Evolutionary conservation across 2,888 invertebrate species (phyloP).

Genomic region (Acronicta alni): DNA sequence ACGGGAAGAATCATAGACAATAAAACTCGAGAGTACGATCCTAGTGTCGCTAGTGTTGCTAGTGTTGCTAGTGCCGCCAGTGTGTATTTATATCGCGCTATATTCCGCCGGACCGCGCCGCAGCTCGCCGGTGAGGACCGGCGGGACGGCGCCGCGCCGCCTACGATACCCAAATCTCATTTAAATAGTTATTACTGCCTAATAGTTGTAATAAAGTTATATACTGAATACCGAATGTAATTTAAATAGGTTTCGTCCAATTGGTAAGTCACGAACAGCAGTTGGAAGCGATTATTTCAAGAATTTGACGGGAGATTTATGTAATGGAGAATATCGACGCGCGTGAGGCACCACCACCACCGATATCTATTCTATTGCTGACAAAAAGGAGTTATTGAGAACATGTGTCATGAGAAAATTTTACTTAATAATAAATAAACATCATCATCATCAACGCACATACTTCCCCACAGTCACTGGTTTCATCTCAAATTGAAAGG

Average conservation of each 20-base stretch:
- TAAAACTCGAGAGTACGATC: constrained; percentile 4
- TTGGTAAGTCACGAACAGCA: constrained; percentile 17
- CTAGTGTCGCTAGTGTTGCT: too few species aligned
- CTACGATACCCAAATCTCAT: constrained; percentile 23
- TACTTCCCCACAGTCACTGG: too few species aligned
- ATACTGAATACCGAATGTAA: constrained; percentile 34
- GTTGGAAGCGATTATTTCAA: constrained; percentile 22
- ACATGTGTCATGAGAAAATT: too few species aligned
- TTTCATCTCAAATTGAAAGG: too few species aligned
- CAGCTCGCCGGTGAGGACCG: constrained; percentile 6
- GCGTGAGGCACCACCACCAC: too few species aligned
- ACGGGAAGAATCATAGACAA: constrained; percentile 25
- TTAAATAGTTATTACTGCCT: constrained; percentile 37
- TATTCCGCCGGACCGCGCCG: constrained; percentile 4
- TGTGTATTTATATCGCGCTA: constrained; percentile 21
- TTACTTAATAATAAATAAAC: too few species aligned
- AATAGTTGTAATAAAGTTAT: constrained; percentile 47
- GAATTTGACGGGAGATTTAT: constrained; percentile 28
- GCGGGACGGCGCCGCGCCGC: constrained; percentile 7
- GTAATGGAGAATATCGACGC: not conserved
- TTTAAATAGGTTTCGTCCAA: constrained; percentile 35
- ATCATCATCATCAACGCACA: too few species aligned
- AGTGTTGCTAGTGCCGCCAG: not conserved
- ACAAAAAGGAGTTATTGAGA: too few species aligned
- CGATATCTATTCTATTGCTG: too few species aligned